Percentiles rank a stretch among this genome's conserved stretches.
Conservation (phyloP, 2,113 vertebrate species). For the Coregonus clupeaformis region DNA sequence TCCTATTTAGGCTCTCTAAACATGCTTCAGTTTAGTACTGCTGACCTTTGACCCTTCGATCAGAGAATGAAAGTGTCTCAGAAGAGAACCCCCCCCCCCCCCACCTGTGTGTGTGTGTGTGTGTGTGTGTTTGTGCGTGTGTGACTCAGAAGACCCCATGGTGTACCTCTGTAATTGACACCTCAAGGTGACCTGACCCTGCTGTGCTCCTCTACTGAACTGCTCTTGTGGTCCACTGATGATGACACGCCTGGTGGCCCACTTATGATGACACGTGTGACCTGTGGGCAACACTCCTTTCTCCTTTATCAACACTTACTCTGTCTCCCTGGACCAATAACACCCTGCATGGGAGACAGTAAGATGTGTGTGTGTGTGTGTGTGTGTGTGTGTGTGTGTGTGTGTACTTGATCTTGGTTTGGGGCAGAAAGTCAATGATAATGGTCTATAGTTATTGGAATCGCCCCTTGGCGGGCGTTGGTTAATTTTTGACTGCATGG, state of each 20-base stretch:
- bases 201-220: slow-evolving; percentile 27
- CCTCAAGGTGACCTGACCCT: slow-evolving; percentile 48
- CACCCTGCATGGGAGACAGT: background rate
- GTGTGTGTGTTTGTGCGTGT: too few species aligned
- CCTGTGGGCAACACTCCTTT: background rate
- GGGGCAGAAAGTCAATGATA: slow-evolving; percentile 41
- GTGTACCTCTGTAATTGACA: background rate
- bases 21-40: slow-evolving; percentile 13
- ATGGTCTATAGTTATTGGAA: slow-evolving; percentile 21
- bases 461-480: background rate
- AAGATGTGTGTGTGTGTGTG: background rate
- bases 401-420: slow-evolving; percentile 54
- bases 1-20: background rate
- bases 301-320: background rate
- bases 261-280: slow-evolving; percentile 6
- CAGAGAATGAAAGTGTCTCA: background rate
- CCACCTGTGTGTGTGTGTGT: too few species aligned
- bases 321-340: background rate
- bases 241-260: slow-evolving; percentile 18
- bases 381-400: background rate
- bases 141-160: background rate
- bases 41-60: slow-evolving; percentile 26
- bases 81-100: background rate
- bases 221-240: background rate
- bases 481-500: slow-evolving; percentile 34